Base-by-base conservation (phyloP, 2,888 invertebrate genomes). In the Acleris sparsana region DNA sequence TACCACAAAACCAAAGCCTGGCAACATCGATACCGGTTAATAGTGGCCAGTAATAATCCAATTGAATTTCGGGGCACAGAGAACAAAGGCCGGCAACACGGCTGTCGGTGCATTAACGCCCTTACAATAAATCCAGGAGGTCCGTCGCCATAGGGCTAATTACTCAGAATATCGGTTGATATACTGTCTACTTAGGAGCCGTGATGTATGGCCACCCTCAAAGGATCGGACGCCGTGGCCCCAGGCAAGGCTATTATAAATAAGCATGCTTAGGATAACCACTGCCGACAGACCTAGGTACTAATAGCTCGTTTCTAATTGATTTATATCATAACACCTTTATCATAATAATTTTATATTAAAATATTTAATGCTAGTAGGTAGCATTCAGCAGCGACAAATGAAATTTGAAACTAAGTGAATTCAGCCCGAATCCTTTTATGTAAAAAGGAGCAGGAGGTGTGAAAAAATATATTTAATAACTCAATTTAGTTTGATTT, bases 111-210 rank as follows among this genome's bases (percentile, higher is more conserved):
- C 81, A 91, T 92, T 92, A 90, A 88, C 89, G 90, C 88, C 89
- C 88, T 84, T 79, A 85, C 88, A 83, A 91, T 92, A 92, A 92
- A 92, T 92, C 88, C 88, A 82, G 86, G 86, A 84, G 88, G 86
- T 89, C 88, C 85, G 90, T 91, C 92, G 91, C 92, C 88, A 91
- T 77, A 73, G 92, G 92, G 86, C 92, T 92, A 92, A 92, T 92
- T 92, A 92, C 91, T 90, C 88, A 77, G 81, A 83, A 87, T 89
- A 87, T 86, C 84, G 83, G 88, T 88, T 92, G 92, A 92, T 92
- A 91, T 91, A 92, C 89, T 92, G 92, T 92, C 92, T 92, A 92
- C 92, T 92, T 92, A 92, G 87, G 80, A 78, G 65, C 77, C 75
- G 91, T 92, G 92, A 92, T 92, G 90, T 91, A 92, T 92, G 92